Evolutionary conservation across 2,797 vertebrate genomes (phyloP).

Genomic region (Melanogrammus aeglefinus): DNA sequence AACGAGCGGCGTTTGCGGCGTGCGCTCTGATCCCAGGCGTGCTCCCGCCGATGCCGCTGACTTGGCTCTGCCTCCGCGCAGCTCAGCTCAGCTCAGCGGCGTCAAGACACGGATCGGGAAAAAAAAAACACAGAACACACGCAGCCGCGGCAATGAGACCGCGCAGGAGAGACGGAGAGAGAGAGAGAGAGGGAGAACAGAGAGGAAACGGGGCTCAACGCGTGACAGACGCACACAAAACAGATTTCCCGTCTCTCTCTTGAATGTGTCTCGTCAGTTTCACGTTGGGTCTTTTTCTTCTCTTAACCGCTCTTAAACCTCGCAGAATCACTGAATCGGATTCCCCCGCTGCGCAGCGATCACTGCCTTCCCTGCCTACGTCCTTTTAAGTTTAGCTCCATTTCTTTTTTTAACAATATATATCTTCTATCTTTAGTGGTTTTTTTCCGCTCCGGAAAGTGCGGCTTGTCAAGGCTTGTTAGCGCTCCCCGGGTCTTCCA

Average conservation of each 20-base stretch:
- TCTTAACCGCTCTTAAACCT: slow-evolving; percentile 14
- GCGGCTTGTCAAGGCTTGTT: slow-evolving; percentile 54
- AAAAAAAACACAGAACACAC: slow-evolving; percentile 44
- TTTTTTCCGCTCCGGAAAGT: slow-evolving; percentile 37
- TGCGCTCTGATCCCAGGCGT: slow-evolving; percentile 58
- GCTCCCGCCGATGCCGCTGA: slow-evolving; percentile 39
- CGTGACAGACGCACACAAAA: slow-evolving; percentile 46
- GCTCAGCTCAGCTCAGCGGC: slow-evolving; percentile 57
- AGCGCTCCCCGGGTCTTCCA: slow-evolving; percentile 53
- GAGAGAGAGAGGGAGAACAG: slow-evolving; percentile 41
- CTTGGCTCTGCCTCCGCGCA: slow-evolving; percentile 42
- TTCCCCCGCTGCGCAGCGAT: not conserved
- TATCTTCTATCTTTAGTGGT: slow-evolving; percentile 12
- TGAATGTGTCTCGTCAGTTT: slow-evolving; percentile 33
- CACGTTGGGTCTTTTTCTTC: slow-evolving; percentile 13
- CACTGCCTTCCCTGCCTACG: not conserved
- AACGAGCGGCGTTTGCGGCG: slow-evolving; percentile 46
- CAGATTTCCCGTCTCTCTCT: slow-evolving; percentile 54
- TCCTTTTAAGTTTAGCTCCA: slow-evolving; percentile 50
- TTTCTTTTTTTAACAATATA: slow-evolving; percentile 19
- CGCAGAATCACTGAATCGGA: not conserved
- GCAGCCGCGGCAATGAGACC: slow-evolving; percentile 50
- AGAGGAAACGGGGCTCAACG: slow-evolving; percentile 34
- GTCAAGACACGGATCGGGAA: not conserved
- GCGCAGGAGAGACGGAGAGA: not conserved